Percentiles rank a stretch among this genome's conserved stretches.
Conservation (phyloP, 2,113 vertebrate genomes). For the Leptocoma aspasia region DNA sequence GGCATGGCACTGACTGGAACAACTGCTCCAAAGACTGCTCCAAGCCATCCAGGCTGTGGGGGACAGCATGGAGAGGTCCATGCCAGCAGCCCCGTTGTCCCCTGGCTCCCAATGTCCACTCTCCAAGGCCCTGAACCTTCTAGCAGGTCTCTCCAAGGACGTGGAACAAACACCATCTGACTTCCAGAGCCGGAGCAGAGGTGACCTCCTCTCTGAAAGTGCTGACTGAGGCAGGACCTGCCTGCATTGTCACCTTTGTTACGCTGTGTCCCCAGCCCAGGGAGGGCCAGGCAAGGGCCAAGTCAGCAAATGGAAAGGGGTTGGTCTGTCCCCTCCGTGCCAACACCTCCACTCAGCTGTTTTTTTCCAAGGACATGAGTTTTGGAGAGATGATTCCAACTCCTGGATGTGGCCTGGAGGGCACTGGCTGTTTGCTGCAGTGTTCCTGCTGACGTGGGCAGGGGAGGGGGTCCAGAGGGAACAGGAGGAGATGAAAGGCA, state of each 20-base stretch:
- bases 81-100: neutral
- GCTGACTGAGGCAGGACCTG: slow-evolving; percentile 30
- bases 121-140: neutral
- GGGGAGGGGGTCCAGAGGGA: neutral
- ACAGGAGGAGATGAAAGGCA: neutral
- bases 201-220: neutral
- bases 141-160: neutral
- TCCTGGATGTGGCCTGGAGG: neutral
- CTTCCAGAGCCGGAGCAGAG: neutral
- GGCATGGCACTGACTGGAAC: neutral
- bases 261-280: neutral
- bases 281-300: neutral
- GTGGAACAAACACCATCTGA: neutral
- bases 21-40: neutral
- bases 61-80: neutral
- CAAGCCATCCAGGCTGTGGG: neutral
- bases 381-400: neutral
- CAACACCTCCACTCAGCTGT: neutral
- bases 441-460: neutral
- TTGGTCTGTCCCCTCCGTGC: neutral
- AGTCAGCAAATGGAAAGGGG: neutral
- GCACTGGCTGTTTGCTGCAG: neutral
- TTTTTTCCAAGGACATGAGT: neutral
- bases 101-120: neutral
- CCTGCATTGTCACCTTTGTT: slow-evolving; percentile 25